Base-by-base conservation (phyloP, 23 tunicate species). In the Trididemnum miniatum region DNA sequence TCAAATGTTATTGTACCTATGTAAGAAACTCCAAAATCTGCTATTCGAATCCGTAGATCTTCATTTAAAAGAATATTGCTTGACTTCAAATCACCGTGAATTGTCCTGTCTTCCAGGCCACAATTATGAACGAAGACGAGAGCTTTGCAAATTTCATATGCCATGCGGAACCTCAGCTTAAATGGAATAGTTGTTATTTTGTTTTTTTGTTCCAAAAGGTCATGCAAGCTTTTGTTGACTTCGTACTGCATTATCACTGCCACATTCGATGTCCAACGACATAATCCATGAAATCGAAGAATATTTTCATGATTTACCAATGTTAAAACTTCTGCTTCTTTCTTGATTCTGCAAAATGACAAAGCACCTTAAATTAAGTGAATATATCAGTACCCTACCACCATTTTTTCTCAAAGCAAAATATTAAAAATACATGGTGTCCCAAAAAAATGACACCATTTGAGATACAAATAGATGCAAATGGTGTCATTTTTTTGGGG, bases 71-170 rank as follows among this genome's bases (percentile, higher is more conserved):
- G 50, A 34, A 73, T 35, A 38, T 83, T 83, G 54, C 76, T 73
- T 35, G 81, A 22, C 60, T 83, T 83, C 35, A 83, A 38, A 39
- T 83, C 87, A 36, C 87, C 87, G 74, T 83, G 87, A 26, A 83
- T 73, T 3, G 60, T 73, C 39, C 87, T 72, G 28, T 83, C 79
- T 35, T 83, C 87, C 15, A 9, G 20, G 12, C 81, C 87, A 60
- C 37, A 83, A 72, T 83, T 74, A 36, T 83, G 87, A 0, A 83
- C 20, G 34, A 44, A 83, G 1, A 60, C 87, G 25, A 83, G 36
- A 0, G 87, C 87, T 59, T 59, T 74, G 1, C 60, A 35, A 4
- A 63, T 35, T 28, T 83, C 81, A 35, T 74, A 54, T 34, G 76
- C 66, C 72, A 83, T 59, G 2, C 87, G 82, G 57, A 57, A 27